Evolutionary conservation across 2,888 invertebrate species (phyloP), one percentile per base, ranked within the genome.

Genomic region (Patella ulyssiponensis): DNA sequence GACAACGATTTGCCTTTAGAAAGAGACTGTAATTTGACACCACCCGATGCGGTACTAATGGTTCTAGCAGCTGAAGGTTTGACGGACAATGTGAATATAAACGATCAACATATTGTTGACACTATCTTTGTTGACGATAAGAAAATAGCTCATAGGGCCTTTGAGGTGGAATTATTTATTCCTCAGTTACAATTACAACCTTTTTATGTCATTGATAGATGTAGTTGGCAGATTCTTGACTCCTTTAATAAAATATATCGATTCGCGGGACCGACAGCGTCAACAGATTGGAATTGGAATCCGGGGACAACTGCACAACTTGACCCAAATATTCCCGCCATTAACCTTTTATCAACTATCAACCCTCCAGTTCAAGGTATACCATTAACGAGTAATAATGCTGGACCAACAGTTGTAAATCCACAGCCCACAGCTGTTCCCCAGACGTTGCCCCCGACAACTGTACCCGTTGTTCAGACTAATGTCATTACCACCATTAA

Each of bases 141-240:
- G 23, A 76, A 76, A 12, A 33, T 64, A 11, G 76, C 76, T 11
- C 76, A 76, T 58, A 27, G 54, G 20, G 76, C 69, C 17, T 72
- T 17, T 27, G 33, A 71, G 4, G 64, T 72, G n/a, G 73, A 58
- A 7, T 51, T 76, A 27, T 52, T 73, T 2, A 64, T 72, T 51
- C 52, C 53, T 9, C 33, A 51, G 4, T n/a, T 3, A 4, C 51
- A 58, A 51, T 12, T 15, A 17, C 56, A 71, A n/a, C 76, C 72
- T 20, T 72, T 64, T 51, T 76, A 64, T 52, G 44, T 51, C 64
- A 76, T 76, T 52, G 76, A 76, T 33, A 44, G 58, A 11, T 73
- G 76, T 51, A 58, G 17, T 17, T 58, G 72, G 3, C 44, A 58
- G 15, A 56, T 76, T 14, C 64, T 76, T 11, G 17, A 64, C 12